Base-by-base conservation (phyloP, 92 coral and sea anemone genomes). In the Isaurus tuberculatus region DNA sequence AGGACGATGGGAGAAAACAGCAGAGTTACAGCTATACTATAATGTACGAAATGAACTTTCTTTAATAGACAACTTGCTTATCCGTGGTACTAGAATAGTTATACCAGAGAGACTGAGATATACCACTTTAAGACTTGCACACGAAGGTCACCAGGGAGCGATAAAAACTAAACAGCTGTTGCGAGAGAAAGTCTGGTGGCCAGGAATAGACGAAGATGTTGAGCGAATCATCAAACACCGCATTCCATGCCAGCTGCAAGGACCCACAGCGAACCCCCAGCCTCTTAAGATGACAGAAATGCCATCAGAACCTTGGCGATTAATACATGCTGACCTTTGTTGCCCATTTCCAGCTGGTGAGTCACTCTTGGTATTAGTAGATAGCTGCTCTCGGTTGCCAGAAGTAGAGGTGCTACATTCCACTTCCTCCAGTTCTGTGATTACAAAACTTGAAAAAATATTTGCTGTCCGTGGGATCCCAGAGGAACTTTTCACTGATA, bases 171-270 rank as follows among this genome's bases (percentile, higher is more conserved):
- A 84, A 44, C 82, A 55, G 64, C 70, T 75, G 49, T 32, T 85
- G 23, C 34, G 88, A 51, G 51, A 83, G n/a, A 75, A 75, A 55
- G 69, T 85, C 23, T 85, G 84, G 88, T 85, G 79, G 88, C 84
- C 88, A 29, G 84, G 84, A 27, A 75, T 75, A 30, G 84, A 75
- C 69, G 17, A 31, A 26, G 84, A 65, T 40, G 68, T 37, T 65
- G 88, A 85, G 32, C 65, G 61, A 40, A 85, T 16, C 65, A 17
- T 51, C 60, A 34, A 75, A 83, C 79, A 85, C 78, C 27, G 60
- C 53, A 23, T 85, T 71, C 36, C 79, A 74, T 68, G 30, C 74
- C 65, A 37, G 61, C 57, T 20, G 49, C 63, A 42, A 84, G 85
- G 0, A 51, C n/a, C 60, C 60, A 51, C 14, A 51, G 22, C 60